Base-by-base conservation (phyloP, 2,113 vertebrate genomes). In the Upupa epops region DNA sequence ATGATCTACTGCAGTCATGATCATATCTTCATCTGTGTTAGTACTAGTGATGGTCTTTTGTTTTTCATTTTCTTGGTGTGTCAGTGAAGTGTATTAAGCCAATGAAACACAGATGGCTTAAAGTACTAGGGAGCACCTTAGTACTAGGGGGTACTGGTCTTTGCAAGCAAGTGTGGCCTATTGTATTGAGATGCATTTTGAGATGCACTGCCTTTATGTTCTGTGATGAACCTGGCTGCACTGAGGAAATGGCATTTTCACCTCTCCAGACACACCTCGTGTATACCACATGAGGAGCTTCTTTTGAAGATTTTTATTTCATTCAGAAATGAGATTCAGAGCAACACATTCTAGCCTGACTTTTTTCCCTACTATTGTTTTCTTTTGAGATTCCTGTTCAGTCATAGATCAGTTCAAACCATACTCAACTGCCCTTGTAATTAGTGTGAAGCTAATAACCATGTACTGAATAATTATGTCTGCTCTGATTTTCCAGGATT, bases 301-400 rank as follows among this genome's bases (percentile, higher is more conserved):
- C 86, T 74, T 95, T 92, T 95, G 92, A 95, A 92, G 87, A 68
- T 81, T 83, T 90, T 88, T 66, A 65, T 91, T 74, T 68, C 84
- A n/a, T 81, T 95, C 89, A 74, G 70, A 36, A 81, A 28, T 54
- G 65, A 46, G 83, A 89, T 42, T 94, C 61, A 92, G 2, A 84
- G 89, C 83, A 83, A 5, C 61, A 87, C 89, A 85, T 89, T 95
- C 87, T 83, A 85, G 92, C 61, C 90, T 78, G 36, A 73, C 87
- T 94, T 95, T 95, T 94, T 84, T 96, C 49, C 81, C 71, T 37
- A 5, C 73, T 87, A 56, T 86, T 92, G 87, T 95, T 96, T 96
- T 94, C 93, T 82, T 93, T 91, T 81, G 88, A 87, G 93, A 95
- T 96, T 94, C 89, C 77, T 83, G 28, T 77, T 90, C 88, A 69